These are phyloP conservation scores for Onychorhynchus coronatus DNA, from an alignment of 2,113 vertebrate species.

Conservation along the genomic window DNA sequence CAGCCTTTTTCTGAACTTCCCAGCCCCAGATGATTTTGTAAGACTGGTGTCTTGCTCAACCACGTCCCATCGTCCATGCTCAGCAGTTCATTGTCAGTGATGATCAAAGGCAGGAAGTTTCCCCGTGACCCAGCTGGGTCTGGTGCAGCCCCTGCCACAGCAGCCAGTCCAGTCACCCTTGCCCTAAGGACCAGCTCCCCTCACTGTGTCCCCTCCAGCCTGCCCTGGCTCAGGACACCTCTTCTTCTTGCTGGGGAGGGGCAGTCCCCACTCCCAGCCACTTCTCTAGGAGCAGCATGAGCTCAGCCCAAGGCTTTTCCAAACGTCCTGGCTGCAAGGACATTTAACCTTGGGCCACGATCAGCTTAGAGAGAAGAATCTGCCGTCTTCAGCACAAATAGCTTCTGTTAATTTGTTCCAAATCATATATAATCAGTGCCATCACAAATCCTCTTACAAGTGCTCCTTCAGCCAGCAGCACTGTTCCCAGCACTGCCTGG, in stretches of 20 bases:
- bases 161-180: accelerated
- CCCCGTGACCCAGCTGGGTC: neutral
- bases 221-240: neutral
- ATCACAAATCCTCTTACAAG: neutral
- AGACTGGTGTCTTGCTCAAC: neutral
- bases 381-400: neutral
- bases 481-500: neutral
- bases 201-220: neutral
- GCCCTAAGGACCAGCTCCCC: neutral
- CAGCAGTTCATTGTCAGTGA: neutral
- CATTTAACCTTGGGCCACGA: neutral
- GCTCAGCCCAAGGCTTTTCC: neutral
- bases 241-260: neutral
- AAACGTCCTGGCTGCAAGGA: neutral
- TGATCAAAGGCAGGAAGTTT: conserved; percentile 1
- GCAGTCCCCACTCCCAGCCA: neutral
- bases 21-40: neutral
- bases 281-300: neutral
- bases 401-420: neutral
- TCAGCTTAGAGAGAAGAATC: neutral
- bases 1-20: neutral
- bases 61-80: neutral
- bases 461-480: neutral
- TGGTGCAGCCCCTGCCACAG: neutral
- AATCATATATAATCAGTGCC: neutral